Base-by-base conservation (phyloP, 2,797 vertebrate genomes). In the Nasua narica region DNA sequence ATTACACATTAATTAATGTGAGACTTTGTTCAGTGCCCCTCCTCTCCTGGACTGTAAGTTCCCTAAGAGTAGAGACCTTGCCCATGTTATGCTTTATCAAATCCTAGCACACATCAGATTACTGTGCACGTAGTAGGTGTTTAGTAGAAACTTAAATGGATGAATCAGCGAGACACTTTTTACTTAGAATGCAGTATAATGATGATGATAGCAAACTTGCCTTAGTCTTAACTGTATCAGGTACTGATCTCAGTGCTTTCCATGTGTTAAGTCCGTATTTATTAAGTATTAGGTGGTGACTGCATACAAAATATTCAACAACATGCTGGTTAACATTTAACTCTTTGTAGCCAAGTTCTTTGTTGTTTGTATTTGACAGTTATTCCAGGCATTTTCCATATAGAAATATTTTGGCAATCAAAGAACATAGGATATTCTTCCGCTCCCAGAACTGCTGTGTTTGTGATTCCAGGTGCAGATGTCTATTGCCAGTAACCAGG, bases 271-370 rank as follows among this genome's bases (percentile, higher is more conserved):
- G 19, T 29, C 37, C 2, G 0, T 46, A 19, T 56, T 43, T 69
- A n/a, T 29, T 70, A 54, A 65, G 56, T 32, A n/a, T 9, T 6
- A 19, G 69, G 29, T 88, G 37, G n/a, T 48, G 35, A 52, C 54
- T 32, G 5, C 56, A 2, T 15, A 54, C 3, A 27, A 40, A 76
- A 12, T 29, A 4, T 16, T 43, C 46, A 69, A 0, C 21, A 37
- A 1, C 6, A 6, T 58, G 82, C 43, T 72, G 54, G 52, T 50
- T 86, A 67, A 35, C 40, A 3, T 43, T 82, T 12, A 50, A 18
- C 8, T 78, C 95, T 96, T 70, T n/a, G 74, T 79, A 72, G 56
- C 81, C 60, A 54, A 50, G 67, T 62, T 65, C 32, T 79, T 88
- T 78, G n/a, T 76, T 69, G 48, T 69, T 56, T 81, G 56, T 18